A percentile compares a stretch with the other conserved stretches of the same genome.
Evolutionary conservation across 2,797 vertebrate genomes (phyloP).

Genomic region (Nyctalus aviator): DNA sequence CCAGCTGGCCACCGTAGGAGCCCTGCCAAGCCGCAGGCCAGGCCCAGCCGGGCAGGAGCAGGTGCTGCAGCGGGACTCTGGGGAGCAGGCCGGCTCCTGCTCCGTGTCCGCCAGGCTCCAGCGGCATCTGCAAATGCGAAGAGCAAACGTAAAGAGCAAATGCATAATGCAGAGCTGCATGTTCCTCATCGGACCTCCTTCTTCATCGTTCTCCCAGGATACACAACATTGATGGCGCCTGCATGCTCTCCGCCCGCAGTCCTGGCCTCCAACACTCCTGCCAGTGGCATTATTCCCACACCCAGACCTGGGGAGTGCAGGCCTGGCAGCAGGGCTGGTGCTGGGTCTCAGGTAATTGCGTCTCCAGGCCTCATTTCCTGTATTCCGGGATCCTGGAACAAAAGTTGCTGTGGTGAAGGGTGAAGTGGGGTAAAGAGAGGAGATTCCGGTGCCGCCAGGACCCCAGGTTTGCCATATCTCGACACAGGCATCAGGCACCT

Average conservation of each 20-base stretch:
- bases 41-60: constrained; percentile 65
- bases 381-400: neutral
- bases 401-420: neutral
- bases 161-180: neutral
- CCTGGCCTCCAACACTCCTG: neutral
- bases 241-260: neutral
- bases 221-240: neutral
- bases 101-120: neutral
- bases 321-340: neutral
- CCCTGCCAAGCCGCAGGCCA: neutral
- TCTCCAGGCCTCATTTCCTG: neutral
- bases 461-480: neutral
- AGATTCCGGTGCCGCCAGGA: neutral
- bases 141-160: neutral
- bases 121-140: constrained; percentile 62
- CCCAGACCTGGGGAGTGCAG: neutral
- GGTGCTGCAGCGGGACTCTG: constrained; percentile 67
- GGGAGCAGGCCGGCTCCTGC: constrained; percentile 35
- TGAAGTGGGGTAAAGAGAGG: neutral
- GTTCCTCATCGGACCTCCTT: neutral
- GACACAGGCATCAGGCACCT: constrained; percentile 44
- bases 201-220: constrained; percentile 47
- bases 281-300: neutral
- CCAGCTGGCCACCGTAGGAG: constrained; percentile 64
- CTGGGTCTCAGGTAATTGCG: neutral